Percentiles rank a stretch among this genome's conserved stretches.
phyloP scores from a whole-genome alignment of 2,113 vertebrate species.

The Casuarius casuarius region DNA sequence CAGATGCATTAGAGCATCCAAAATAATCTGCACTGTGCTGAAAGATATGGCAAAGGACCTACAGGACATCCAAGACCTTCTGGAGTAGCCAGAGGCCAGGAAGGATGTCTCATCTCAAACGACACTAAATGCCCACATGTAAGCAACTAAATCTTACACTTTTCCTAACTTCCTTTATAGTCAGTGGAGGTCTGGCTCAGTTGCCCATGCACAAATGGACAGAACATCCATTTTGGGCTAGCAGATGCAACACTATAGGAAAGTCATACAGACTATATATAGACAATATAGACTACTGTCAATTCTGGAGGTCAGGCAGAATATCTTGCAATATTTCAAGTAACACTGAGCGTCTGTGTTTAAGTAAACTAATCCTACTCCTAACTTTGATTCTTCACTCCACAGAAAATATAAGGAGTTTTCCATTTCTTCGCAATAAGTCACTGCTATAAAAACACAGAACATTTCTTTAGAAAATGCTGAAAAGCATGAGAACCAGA shows the following conservation, averaged over 20 bases:
- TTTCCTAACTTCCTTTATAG: not conserved
- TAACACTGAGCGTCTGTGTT: not conserved
- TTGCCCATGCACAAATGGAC: not conserved
- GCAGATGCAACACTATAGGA: not conserved
- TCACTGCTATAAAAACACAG: not conserved
- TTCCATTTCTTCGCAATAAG: not conserved
- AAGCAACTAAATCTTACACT: not conserved
- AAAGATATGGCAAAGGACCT: not conserved
- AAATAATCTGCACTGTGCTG: not conserved
- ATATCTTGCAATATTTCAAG: not conserved
- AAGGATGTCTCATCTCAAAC: not conserved
- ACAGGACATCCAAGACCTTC: not conserved
- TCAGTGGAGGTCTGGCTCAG: not conserved
- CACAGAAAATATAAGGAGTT: not conserved
- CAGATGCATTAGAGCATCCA: not conserved
- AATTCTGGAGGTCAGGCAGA: not conserved
- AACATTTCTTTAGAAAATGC: not conserved
- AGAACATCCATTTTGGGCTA: not conserved
- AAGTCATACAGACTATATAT: not conserved
- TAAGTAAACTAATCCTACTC: not conserved
- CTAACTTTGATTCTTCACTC: not conserved
- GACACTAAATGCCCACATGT: not conserved
- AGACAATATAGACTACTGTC: not conserved
- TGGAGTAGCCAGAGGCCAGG: not conserved
- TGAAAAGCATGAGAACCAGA: not conserved